Base-by-base conservation (phyloP, 2,113 vertebrate genomes). In the Perca fluviatilis region DNA sequence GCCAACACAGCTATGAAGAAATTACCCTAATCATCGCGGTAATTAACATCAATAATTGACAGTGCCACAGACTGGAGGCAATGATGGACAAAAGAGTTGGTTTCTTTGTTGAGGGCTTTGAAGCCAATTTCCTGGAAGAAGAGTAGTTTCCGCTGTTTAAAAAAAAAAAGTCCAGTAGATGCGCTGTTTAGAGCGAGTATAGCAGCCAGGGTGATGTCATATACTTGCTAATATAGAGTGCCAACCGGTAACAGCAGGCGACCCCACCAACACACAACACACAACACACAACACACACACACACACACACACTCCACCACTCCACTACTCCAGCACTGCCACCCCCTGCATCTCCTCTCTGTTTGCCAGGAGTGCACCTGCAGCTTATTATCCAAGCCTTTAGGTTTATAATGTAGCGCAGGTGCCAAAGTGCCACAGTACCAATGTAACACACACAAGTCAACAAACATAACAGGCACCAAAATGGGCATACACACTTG, bases 391-490 rank as follows among this genome's bases (percentile, higher is more conserved):
- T 93, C 91, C 90, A 82, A 93, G 91, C 87, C 93, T 93, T 90
- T 92, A 86, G 90, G 89, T 93, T 93, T 96, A 82, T 94, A 97
- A 98, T 96, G 92, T n/a, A 88, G 90, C 92, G 91, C 96, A 98
- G 96, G 95, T 97, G 97, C 96, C 93, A 95, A 95, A 95, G 90
- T 91, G 88, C 85, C 86, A 79, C 76, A 84, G 76, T 73, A 77
- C 85, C 75, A 83, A 71, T 85, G 79, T 75, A 84, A 92, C 88
- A 86, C 56, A 69, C 58, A 83, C 79, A 72, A 74, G 80, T 86
- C 86, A 80, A 85, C 82, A 86, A 80, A 90, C 90, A 71, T 60
- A 81, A 84, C 86, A 80, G 83, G 72, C 86, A 80, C 66, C 60
- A 25, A 87, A 85, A 84, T 87, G 87, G 74, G 84, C 77, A 90